Base-by-base conservation (phyloP, 2,797 vertebrate species). In the Pipistrellus pipistrellus region DNA sequence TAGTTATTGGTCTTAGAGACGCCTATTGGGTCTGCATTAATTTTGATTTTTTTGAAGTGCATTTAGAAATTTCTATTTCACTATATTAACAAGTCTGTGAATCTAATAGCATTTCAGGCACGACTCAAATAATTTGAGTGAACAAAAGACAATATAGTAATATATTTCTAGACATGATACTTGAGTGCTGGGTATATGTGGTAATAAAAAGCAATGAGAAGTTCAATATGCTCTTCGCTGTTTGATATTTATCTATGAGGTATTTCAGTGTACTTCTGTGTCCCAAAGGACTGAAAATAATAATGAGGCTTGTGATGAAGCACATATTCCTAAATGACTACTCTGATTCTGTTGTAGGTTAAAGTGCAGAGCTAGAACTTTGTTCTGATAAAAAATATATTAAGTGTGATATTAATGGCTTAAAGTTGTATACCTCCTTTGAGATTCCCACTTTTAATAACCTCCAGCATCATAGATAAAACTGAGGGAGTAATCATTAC, bases 361-460 rank as follows among this genome's bases (percentile, higher is more conserved):
- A 98, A 97, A 98, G 96, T 95, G 68, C 71, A 98, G 48, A 97
- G 53, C 92, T 93, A 97, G 91, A 98, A 97, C 73, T 97, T 64
- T 97, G 85, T 97, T 97, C 97, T 96, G 97, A 97, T 98, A 96
- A 98, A 98, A 98, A 98, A 98, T 97, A 88, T 97, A 98, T 98
- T 97, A 98, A 98, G 98, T 97, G 98, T 98, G 32, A 97, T 98
- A 98, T 97, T 98, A 98, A 97, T 97, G 96, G 93, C 96, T 96
- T 97, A 98, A 97, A 97, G 73, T 94, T 96, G 88, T 97, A 97
- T 94, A 96, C 94, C 97, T 98, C 98, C 97, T 97, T 81, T 83
- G 98, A 98, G 98, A 98, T 76, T 97, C 96, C 95, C 91, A 97
- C 97, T 98, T 98, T 98, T 98, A 98, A 98, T 98, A 98, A 98